Conservation (phyloP, 2,888 invertebrate species). For the Cataglyphis altisquamis region DNA sequence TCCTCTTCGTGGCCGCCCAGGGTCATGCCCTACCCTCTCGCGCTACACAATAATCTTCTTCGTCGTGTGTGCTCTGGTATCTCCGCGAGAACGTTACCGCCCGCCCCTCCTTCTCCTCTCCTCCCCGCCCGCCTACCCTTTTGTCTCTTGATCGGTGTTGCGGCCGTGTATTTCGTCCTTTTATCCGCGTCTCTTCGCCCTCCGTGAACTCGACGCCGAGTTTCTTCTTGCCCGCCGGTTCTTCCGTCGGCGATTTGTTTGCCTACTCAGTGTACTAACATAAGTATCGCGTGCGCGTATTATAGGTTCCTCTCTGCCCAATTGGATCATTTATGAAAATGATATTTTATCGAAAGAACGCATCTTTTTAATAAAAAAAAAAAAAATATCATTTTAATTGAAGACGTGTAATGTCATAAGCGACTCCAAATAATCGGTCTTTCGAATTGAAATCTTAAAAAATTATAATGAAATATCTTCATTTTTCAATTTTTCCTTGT, state of each 20-base stretch:
- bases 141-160: constrained; percentile 69
- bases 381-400: not conserved
- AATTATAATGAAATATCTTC: not conserved
- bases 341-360: not conserved
- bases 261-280: constrained; percentile 24
- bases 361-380: not conserved
- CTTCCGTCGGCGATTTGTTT: constrained; percentile 50
- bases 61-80: constrained; percentile 79
- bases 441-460: not conserved
- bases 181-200: constrained; percentile 55
- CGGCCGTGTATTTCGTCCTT: constrained; percentile 58
- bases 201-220: constrained; percentile 53
- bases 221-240: constrained; percentile 29
- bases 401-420: not conserved
- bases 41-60: constrained; percentile 82
- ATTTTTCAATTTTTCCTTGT: not conserved
- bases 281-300: not conserved
- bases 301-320: not conserved
- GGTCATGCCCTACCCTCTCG: constrained; percentile 85
- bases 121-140: constrained; percentile 52
- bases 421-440: not conserved
- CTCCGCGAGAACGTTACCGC: constrained; percentile 72
- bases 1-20: constrained; percentile 83
- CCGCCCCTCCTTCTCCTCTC: constrained; percentile 58
- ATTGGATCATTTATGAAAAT: constrained; percentile 23